Evolutionary conservation across 2,888 invertebrate genomes (phyloP), one percentile per base, ranked within the genome.

Genomic region (Glyphotaelius pellucidus): DNA sequence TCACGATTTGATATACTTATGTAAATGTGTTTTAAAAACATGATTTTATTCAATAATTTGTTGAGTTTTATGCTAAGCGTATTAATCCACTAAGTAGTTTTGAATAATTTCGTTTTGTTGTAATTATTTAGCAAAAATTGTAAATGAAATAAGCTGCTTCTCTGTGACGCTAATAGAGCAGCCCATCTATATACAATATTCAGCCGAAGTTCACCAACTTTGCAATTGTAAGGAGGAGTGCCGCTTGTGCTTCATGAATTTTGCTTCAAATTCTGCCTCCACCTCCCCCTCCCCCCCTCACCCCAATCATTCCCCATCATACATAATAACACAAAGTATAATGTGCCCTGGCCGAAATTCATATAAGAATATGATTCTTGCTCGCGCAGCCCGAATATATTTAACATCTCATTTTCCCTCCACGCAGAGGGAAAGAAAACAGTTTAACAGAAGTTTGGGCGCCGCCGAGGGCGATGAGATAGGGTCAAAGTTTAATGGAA

Each of bases 251-350:
- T 93, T 92, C 93, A 93, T 93, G 93, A 91, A 92, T 93, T 91
- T 93, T 93, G 94, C 94, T 94, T 94, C 96, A 96, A 95, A 96
- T 96, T 96, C 96, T 96, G 94, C 96, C 96, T 91, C 93, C 93
- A 91, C 91, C 93, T 93, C 91, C 12, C 42, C 12, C 42, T 1
- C 12, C 11, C 42, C 42, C 91, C 90, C 90, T 96, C 94, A 95
- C 95, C 95, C 95, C 93, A 92, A 92, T 92, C 92, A 93, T 93
- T 92, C 93, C 96, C 95, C 96, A 95, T 93, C 93, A 93, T 94
- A 94, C 94, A 94, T 94, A 94, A 94, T 95, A 96, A 96, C 96
- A 96, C 96, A 96, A 96, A 96, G 96, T 96, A 96, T 96, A 96
- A 96, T 96, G 96, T 90, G 93, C 90, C 90, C 91, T 35, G 91